phyloP scores from a whole-genome alignment of 2,888 invertebrate genomes.

The Andrena flavipes region DNA sequence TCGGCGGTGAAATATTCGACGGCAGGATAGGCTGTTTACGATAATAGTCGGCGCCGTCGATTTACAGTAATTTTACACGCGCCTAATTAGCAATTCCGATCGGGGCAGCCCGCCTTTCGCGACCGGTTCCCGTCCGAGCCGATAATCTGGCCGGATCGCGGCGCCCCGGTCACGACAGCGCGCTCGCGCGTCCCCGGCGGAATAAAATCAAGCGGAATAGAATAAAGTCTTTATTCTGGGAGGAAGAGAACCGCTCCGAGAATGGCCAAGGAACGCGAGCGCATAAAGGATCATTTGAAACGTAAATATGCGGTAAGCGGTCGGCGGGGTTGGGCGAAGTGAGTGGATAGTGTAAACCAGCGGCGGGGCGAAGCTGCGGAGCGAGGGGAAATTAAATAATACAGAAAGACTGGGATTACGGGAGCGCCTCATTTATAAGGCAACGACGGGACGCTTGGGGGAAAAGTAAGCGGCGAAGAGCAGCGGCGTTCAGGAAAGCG shows the following conservation, averaged over 20 bases:
- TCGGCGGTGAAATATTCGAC: conserved; percentile 46
- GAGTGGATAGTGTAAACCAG: conserved; percentile 13
- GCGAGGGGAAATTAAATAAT: conserved; percentile 44
- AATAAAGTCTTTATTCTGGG: conserved; percentile 46
- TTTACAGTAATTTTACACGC: conserved; percentile 66
- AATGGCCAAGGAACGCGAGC: conserved; percentile 11
- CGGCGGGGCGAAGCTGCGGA: neutral
- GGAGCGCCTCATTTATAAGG: conserved; percentile 32
- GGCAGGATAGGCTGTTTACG: conserved; percentile 56
- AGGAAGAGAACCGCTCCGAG: neutral
- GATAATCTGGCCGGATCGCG: conserved; percentile 42
- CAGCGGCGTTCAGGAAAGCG: conserved; percentile 10
- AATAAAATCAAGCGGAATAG: conserved; percentile 33
- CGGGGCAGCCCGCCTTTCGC: conserved; percentile 29
- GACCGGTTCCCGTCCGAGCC: conserved; percentile 42
- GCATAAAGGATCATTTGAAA: conserved; percentile 44
- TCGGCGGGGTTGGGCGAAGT: neutral
- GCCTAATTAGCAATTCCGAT: conserved; percentile 67
- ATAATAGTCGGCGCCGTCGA: conserved; percentile 60
- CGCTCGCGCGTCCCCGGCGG: neutral
- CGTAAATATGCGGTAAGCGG: conserved; percentile 45
- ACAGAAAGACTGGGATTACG: conserved; percentile 43
- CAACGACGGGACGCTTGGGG: conserved; percentile 11
- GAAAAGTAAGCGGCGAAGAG: neutral
- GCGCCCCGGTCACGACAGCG: neutral